phyloP scores from a whole-genome alignment of 2,113 vertebrate genomes.

The Bostrychus sinensis region DNA sequence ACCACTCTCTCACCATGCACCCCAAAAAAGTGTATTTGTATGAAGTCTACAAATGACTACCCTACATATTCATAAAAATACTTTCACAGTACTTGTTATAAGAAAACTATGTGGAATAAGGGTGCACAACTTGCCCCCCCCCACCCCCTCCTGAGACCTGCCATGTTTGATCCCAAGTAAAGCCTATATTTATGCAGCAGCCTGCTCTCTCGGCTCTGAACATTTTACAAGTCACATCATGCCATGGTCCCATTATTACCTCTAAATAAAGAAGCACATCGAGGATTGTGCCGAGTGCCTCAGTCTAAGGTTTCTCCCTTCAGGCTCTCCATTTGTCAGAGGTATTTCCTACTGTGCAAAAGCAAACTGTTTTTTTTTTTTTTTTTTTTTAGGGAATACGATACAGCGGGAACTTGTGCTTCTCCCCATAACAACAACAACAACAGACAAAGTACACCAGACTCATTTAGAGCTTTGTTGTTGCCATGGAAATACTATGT shows the following conservation, averaged over 20 bases:
- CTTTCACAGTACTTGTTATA: conserved; percentile 1
- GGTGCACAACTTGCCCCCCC: conserved; percentile 29
- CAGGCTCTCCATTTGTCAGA: conserved; percentile 49
- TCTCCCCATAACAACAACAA: conserved; percentile 36
- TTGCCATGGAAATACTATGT: conserved; percentile 18
- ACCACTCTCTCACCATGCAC: too few species aligned
- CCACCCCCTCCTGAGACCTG: conserved; percentile 24
- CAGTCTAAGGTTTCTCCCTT: conserved; percentile 49
- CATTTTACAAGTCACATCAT: conserved; percentile 67
- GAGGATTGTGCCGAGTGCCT: conserved; percentile 24
- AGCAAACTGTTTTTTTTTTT: conserved; percentile 31
- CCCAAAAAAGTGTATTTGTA: too few species aligned
- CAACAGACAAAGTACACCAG: conserved; percentile 26
- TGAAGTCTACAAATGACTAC: too few species aligned
- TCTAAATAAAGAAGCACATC: conserved; percentile 57
- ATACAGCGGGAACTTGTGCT: conserved; percentile 13
- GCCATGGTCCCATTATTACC: conserved; percentile 57
- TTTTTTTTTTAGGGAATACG: conserved; percentile 4
- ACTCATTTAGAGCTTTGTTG: conserved; percentile 36
- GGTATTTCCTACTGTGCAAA: conserved; percentile 52
- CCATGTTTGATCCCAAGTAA: conserved; percentile 54
- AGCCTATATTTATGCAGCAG: conserved; percentile 55
- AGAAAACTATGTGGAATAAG: conserved; percentile 47
- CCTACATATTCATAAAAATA: conserved; percentile 17
- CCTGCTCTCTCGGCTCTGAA: conserved; percentile 31